phyloP scores from a whole-genome alignment of 1,140 invertebrate species.

The Lutraria rhynchaena region DNA sequence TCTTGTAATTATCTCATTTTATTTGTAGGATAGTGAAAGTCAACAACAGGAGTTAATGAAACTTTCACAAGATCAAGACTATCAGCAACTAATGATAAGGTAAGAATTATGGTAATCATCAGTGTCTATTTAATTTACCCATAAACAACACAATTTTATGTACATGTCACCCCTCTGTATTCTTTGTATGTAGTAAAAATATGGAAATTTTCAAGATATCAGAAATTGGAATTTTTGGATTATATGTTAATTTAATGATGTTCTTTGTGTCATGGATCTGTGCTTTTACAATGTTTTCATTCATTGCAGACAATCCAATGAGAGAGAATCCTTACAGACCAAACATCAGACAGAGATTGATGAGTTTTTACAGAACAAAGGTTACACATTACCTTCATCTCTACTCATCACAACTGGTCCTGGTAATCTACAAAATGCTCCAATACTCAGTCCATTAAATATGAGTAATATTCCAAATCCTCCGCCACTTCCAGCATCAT shows the following conservation, averaged over 20 bases:
- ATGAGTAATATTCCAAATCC: conserved; percentile 52
- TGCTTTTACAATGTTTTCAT: too few relatives aligned
- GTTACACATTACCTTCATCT: conserved; percentile 23
- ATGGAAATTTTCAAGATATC: too few relatives aligned
- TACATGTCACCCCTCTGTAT: too few relatives aligned
- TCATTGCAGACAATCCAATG: conserved; percentile 53
- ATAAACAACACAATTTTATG: too few relatives aligned
- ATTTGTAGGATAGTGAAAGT: conserved; percentile 51
- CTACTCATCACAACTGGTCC: conserved; percentile 35
- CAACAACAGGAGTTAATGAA: conserved; percentile 57
- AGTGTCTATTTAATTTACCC: too few relatives aligned
- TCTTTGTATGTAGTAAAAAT: too few relatives aligned
- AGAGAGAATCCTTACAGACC: conserved; percentile 40
- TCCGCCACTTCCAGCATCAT: conserved; percentile 52
- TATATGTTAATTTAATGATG: too few relatives aligned
- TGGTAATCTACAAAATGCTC: conserved; percentile 14
- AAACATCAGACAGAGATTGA: conserved; percentile 49
- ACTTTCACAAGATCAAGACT: conserved; percentile 66
- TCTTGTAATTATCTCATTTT: background rate
- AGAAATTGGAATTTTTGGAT: too few relatives aligned
- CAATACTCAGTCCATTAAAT: conserved; percentile 52
- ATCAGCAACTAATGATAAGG: conserved; percentile 66
- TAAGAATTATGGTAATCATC: too few relatives aligned
- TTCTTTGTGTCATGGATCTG: too few relatives aligned
- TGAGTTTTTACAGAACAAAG: conserved; percentile 37